phyloP scores from a whole-genome alignment of 2,888 invertebrate genomes.

The Amphipoea lucens region DNA sequence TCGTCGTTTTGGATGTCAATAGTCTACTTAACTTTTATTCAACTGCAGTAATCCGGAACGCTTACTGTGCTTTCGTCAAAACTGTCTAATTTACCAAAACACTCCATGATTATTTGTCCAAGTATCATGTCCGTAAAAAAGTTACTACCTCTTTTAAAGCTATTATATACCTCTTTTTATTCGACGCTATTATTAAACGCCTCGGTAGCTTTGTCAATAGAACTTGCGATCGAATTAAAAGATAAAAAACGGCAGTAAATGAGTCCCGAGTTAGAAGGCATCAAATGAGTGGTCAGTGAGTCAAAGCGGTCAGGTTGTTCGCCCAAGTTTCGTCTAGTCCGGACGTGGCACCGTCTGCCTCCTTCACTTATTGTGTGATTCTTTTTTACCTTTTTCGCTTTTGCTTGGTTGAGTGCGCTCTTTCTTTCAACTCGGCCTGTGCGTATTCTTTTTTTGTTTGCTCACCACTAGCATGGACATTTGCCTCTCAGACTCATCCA shows the following conservation, averaged over 20 bases:
- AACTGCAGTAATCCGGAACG: background rate
- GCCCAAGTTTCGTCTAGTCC: constrained; percentile 79
- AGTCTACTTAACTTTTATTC: background rate
- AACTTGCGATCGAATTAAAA: constrained; percentile 44
- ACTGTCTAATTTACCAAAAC: background rate
- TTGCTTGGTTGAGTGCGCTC: constrained; percentile 81
- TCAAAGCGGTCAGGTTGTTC: constrained; percentile 78
- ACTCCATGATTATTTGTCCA: constrained; percentile 10
- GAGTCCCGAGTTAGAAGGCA: constrained; percentile 41
- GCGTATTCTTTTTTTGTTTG: constrained; percentile 82
- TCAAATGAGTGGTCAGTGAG: constrained; percentile 63
- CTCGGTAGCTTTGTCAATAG: constrained; percentile 40
- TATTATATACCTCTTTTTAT: constrained; percentile 1
- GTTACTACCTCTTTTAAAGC: background rate
- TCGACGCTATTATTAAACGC: constrained; percentile 15
- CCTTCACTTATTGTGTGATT: constrained; percentile 82
- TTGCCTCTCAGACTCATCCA: constrained; percentile 80
- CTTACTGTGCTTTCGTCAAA: background rate
- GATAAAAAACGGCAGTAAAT: constrained; percentile 46
- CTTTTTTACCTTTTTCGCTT: constrained; percentile 82
- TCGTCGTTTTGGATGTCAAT: background rate
- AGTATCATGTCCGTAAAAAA: constrained; percentile 23
- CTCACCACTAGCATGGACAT: constrained; percentile 81
- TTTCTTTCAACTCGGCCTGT: constrained; percentile 78
- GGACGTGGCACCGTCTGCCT: constrained; percentile 79